Conservation (phyloP, 1,140 invertebrate species). For the Cydia amplana region DNA sequence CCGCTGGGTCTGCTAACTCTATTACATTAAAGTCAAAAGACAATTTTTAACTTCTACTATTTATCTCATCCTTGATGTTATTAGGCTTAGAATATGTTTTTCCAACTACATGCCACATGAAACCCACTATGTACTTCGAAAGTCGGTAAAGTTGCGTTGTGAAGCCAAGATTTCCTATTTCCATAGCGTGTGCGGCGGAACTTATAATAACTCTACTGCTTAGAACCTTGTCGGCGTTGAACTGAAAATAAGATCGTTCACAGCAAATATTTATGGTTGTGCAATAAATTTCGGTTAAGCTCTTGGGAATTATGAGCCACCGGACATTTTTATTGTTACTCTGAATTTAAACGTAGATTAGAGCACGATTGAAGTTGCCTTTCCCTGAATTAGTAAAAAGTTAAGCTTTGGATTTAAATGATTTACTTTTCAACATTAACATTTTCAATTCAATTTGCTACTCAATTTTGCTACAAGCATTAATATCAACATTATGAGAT, state of each 20-base stretch:
- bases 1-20: too few relatives aligned
- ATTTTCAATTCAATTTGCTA: background rate
- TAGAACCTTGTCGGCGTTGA: slow-evolving; percentile 47
- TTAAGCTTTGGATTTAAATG: background rate
- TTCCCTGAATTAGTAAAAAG: slow-evolving; percentile 16
- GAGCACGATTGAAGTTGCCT: slow-evolving; percentile 28
- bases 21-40: background rate
- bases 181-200: slow-evolving; percentile 18
- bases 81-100: background rate
- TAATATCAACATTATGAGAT: too few relatives aligned
- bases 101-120: background rate
- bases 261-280: slow-evolving; percentile 43
- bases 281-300: slow-evolving; percentile 41
- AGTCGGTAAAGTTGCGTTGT: slow-evolving; percentile 12
- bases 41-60: background rate
- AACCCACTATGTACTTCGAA: background rate
- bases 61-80: background rate
- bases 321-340: slow-evolving; percentile 30
- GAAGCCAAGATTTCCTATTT: slow-evolving; percentile 6
- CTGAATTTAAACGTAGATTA: slow-evolving; percentile 31
- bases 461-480: background rate
- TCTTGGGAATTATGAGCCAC: slow-evolving; percentile 18
- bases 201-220: slow-evolving; percentile 50
- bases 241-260: slow-evolving; percentile 48
- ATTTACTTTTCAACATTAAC: background rate